These are phyloP conservation scores for Pseudomyrmex cubaensis DNA, from an alignment of 1,140 invertebrate genomes.

Conservation along the genomic window DNA sequence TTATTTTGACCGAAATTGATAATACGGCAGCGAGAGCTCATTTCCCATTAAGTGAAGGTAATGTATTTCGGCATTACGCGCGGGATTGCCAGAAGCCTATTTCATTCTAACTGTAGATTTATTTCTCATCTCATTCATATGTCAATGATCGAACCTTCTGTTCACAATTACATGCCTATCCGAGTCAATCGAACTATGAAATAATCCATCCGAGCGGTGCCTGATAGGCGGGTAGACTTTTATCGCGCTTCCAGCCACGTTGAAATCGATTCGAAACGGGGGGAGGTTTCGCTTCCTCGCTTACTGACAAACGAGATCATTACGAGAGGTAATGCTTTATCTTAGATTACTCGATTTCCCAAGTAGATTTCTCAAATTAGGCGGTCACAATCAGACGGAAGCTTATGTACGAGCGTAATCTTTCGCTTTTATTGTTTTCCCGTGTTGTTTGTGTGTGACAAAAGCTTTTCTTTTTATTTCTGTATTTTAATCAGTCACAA, in stretches of 20 bases:
- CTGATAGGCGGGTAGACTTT: constrained; percentile 35
- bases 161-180: constrained; percentile 38
- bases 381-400: constrained; percentile 42
- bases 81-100: not conserved
- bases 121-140: constrained; percentile 42
- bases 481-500: not conserved
- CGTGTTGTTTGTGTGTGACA: not conserved
- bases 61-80: not conserved
- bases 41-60: constrained; percentile 1
- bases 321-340: constrained; percentile 41
- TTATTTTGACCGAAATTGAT: constrained; percentile 3
- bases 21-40: not conserved
- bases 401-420: not conserved
- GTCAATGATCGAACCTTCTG: not conserved
- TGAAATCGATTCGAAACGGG: constrained; percentile 57
- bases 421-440: not conserved
- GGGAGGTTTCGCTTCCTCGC: constrained; percentile 2
- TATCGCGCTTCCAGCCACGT: constrained; percentile 33
- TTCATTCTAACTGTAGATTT: constrained; percentile 23
- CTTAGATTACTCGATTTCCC: constrained; percentile 44
- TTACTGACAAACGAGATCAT: constrained; percentile 48
- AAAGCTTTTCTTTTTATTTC: constrained; percentile 9
- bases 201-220: constrained; percentile 51
- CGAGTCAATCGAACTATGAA: constrained; percentile 20
- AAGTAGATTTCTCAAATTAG: constrained; percentile 60